Evolutionary conservation across 1,140 invertebrate genomes (phyloP), one percentile per base, ranked within the genome.

Genomic region (Diploscapter pachys): DNA sequence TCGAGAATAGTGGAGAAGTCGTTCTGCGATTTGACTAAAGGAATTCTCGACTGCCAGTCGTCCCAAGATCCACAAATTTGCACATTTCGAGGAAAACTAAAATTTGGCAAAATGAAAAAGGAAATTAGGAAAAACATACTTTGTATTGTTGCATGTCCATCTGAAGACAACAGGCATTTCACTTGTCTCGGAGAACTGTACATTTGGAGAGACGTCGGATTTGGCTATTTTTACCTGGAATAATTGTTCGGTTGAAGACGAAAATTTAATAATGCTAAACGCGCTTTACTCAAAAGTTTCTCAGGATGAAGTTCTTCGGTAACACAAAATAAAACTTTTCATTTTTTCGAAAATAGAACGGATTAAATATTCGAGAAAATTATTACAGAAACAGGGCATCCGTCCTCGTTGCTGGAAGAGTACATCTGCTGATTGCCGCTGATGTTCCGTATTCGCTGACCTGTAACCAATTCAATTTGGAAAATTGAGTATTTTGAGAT

Each of bases 51-150:
- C 86, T 95, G 94, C 96, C 96, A 99, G 67, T 93, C 91, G 64
- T 93, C 94, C 87, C 98, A 99, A 55, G 93, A 95, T 55, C 96
- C 96, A 87, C 93, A 93, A 50, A 98, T 93, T 79, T 89, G 93
- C 0, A 98, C 95, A 4, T 86, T 85, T 79, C 75, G 71, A 6
- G 84, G 70, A 4, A 66, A 59, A 13, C 82, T 83, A 51, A 4
- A 71, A 75, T 1, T 31, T 31, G 31, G 31, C 31, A 31, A 31
- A 31, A 31, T 31, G 31, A 31, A 31, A 31, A 31, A 1, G 0
- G 31, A 31, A 31, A 31, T 31, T 31, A 31, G 31, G 31, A 31
- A 31, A 31, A 31, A 31, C 1, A 31, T 56, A 76, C 67, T 48
- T 50, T 13, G 52, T 71, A 13, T n/a, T 54, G 50, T 49, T 50